Evolutionary conservation across 1,140 invertebrate species (phyloP).

Genomic region (Leptopilina clavipes): DNA sequence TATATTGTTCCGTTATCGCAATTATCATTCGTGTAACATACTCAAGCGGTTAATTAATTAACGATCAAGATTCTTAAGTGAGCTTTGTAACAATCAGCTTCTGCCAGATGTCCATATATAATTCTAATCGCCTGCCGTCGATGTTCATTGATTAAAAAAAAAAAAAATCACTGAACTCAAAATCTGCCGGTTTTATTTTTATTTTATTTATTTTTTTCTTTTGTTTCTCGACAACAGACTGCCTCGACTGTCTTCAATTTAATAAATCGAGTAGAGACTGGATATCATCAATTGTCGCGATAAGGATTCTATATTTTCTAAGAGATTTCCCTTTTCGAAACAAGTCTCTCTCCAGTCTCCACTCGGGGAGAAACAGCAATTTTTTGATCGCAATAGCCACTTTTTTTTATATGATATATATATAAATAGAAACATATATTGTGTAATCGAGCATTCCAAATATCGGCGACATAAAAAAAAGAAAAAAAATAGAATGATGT

Average conservation of each 20-base stretch:
- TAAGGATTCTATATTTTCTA: slow-evolving; percentile 33
- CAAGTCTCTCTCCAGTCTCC: slow-evolving; percentile 8
- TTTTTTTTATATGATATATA: slow-evolving; percentile 38
- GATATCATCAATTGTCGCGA: neutral
- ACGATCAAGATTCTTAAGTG: slow-evolving; percentile 31
- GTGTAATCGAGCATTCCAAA: slow-evolving; percentile 58
- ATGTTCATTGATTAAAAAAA: slow-evolving; percentile 10
- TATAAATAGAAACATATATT: slow-evolving; percentile 45
- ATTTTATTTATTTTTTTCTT: no score
- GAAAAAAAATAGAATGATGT: slow-evolving; percentile 42
- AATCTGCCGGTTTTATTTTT: neutral
- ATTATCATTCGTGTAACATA: slow-evolving; percentile 54
- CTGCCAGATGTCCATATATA: slow-evolving; percentile 32
- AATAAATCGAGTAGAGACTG: slow-evolving; percentile 29
- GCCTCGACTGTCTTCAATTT: slow-evolving; percentile 18
- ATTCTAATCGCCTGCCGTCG: slow-evolving; percentile 24
- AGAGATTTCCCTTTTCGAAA: slow-evolving; percentile 21
- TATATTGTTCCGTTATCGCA: slow-evolving; percentile 66
- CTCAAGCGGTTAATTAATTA: slow-evolving; percentile 31
- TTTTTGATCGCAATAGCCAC: slow-evolving; percentile 45
- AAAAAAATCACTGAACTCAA: slow-evolving; percentile 21
- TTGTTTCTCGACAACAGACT: slow-evolving; percentile 23
- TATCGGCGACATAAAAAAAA: slow-evolving; percentile 38
- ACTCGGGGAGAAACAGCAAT: slow-evolving; percentile 27
- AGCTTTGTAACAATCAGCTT: slow-evolving; percentile 35